phyloP scores from a whole-genome alignment of 53 echinoderm and acorn worm species.

The Stichopus horrens region DNA sequence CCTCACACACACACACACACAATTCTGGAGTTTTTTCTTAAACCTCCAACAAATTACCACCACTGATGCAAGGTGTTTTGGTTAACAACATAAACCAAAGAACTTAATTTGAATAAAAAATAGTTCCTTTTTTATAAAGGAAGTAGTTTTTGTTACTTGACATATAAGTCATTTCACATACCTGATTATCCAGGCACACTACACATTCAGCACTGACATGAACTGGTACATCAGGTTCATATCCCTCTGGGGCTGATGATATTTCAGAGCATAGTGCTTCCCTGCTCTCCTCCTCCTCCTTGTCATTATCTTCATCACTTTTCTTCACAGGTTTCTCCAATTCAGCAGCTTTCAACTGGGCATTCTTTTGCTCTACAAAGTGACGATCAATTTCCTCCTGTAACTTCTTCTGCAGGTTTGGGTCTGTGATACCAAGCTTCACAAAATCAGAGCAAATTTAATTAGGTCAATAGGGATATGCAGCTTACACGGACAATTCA shows the following conservation, averaged over 20 bases:
- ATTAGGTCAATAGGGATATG: no score
- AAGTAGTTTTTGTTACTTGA: neutral
- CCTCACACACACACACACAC: no score
- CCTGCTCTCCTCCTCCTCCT: constrained; percentile 38
- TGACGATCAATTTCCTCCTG: constrained; percentile 40
- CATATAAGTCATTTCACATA: constrained; percentile 46
- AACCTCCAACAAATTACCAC: no score
- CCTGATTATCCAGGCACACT: constrained; percentile 85
- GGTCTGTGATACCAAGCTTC: constrained; percentile 36
- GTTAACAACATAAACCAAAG: no score
- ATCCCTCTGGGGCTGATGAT: constrained; percentile 40
- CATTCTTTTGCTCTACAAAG: constrained; percentile 55
- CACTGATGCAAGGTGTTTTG: no score
- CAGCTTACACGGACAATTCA: no score
- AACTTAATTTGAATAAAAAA: no score
- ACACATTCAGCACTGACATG: constrained; percentile 92
- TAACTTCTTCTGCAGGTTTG: constrained; percentile 17
- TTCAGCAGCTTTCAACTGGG: constrained; percentile 63
- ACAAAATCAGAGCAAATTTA: no score
- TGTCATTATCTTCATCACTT: neutral
- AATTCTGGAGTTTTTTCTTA: no score
- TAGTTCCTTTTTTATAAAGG: neutral
- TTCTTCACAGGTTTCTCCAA: constrained; percentile 50
- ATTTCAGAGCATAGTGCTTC: constrained; percentile 41
- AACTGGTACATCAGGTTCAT: constrained; percentile 72